Evolutionary conservation across 1,140 invertebrate species (phyloP).

Genomic region (Caligus rogercresseyi): DNA sequence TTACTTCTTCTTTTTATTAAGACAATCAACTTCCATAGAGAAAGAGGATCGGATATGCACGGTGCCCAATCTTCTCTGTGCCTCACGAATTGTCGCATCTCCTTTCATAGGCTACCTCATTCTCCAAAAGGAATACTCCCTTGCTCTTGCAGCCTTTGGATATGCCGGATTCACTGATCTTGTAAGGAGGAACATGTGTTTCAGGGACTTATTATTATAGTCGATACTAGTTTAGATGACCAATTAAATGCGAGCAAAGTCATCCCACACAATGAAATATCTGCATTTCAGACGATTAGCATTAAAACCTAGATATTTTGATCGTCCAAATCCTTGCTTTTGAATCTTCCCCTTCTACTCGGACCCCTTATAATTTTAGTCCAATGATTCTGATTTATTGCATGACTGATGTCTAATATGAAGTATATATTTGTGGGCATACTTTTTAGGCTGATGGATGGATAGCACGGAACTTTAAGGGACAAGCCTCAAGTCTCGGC

Average conservation of each 20-base stretch:
- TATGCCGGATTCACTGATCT: slow-evolving; percentile 65
- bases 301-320: not conserved
- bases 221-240: no score
- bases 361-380: no score
- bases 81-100: slow-evolving; percentile 58
- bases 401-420: not conserved
- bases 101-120: slow-evolving; percentile 71
- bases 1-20: no score
- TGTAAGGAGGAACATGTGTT: no score
- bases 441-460: slow-evolving; percentile 66
- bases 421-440: not conserved
- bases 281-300: no score
- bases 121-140: slow-evolving; percentile 49
- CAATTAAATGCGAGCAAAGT: no score
- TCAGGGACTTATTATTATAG: no score
- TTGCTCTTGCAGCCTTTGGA: slow-evolving; percentile 50
- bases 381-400: not conserved
- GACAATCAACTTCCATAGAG: no score
- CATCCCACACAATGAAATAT: no score
- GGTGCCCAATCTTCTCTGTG: slow-evolving; percentile 72
- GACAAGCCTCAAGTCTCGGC: slow-evolving; percentile 75
- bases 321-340: slow-evolving; percentile 4
- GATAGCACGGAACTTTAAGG: slow-evolving; percentile 77
- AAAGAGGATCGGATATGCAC: slow-evolving; percentile 78
- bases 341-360: not conserved